A percentile compares a stretch with the other conserved stretches of the same genome.
Evolutionary conservation across 1,140 invertebrate genomes (phyloP).

Genomic region (Bombus affinis): DNA sequence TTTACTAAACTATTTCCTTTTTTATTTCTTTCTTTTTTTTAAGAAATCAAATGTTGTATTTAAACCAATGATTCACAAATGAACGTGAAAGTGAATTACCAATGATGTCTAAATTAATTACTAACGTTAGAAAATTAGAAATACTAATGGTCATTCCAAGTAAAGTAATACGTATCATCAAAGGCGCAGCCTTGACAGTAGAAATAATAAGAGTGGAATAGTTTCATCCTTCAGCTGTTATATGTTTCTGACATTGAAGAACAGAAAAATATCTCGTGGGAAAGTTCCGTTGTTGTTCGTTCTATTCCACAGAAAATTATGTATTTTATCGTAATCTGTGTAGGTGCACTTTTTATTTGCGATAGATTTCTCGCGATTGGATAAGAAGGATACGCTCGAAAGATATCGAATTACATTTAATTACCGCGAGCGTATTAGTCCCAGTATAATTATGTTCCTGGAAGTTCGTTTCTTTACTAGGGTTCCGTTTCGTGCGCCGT

Average conservation of each 20-base stretch:
- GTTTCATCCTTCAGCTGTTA: neutral
- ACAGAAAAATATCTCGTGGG: conserved; percentile 19
- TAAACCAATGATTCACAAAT: neutral
- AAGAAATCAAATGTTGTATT: neutral
- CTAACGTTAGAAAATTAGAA: neutral
- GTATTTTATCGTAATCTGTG: neutral
- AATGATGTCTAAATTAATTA: neutral
- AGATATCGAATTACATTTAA: neutral
- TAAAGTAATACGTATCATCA: neutral
- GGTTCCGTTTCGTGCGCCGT: neutral
- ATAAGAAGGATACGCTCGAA: neutral
- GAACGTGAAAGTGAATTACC: neutral
- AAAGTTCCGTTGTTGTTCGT: neutral
- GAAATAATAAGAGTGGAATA: neutral
- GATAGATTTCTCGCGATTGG: neutral
- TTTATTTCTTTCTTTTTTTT: neutral
- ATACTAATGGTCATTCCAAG: neutral
- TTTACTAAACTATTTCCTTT: neutral
- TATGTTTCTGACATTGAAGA: conserved; percentile 4
- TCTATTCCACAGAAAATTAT: neutral
- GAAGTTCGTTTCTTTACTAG: neutral
- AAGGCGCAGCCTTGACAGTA: neutral
- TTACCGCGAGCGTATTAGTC: neutral
- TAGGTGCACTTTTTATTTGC: neutral
- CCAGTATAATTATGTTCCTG: neutral